Base-by-base conservation (phyloP, 2,113 vertebrate species). In the Zosterops hypoxanthus region DNA sequence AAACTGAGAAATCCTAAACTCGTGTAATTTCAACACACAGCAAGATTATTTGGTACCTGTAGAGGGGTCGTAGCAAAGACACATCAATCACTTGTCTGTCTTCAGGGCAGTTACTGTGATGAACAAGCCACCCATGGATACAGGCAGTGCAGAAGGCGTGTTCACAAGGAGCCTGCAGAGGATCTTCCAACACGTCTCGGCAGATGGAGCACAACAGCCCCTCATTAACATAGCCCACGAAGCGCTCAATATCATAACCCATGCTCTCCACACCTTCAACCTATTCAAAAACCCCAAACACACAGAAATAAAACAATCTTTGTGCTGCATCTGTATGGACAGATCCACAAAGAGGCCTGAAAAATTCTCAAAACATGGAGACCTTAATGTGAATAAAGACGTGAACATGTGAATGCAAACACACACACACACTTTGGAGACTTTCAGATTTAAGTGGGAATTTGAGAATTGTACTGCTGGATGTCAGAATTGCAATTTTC, bases 181-280 rank as follows among this genome's bases (percentile, higher is more conserved):
- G 98, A 56, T 98, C 98, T 88, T 99, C 98, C 7, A 99, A 76
- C 84, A 99, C 99, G 5, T 98, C 98, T 4, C 98, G 98, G 96
- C 99, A 99, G 90, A 99, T 98, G 82, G 98, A 99, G 96, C 99
- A 99, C 29, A 99, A 80, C 2, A 99, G 98, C 56, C 99, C 99
- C 41, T 99, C 98, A 3, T 99, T 99, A 64, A 99, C 99, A 3
- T 98, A 99, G 69, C 98, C 98, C 59, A 99, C 98, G 18, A 99
- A 99, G 83, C 98, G 98, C 70, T 99, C 99, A 65, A 98, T 97
- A 24, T 99, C 99, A 78, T 98, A 99, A 46, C 98, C 99, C 99
- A 99, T 99, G 85, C 77, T 95, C 77, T 46, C 77, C 73, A 57
- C 89, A 31, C 82, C 39, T 78, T 23, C 69, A 76, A 7, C 82